These are phyloP conservation scores for Drosophila kohkoa DNA, from an alignment of 1,140 invertebrate genomes.

Conservation along the genomic window DNA sequence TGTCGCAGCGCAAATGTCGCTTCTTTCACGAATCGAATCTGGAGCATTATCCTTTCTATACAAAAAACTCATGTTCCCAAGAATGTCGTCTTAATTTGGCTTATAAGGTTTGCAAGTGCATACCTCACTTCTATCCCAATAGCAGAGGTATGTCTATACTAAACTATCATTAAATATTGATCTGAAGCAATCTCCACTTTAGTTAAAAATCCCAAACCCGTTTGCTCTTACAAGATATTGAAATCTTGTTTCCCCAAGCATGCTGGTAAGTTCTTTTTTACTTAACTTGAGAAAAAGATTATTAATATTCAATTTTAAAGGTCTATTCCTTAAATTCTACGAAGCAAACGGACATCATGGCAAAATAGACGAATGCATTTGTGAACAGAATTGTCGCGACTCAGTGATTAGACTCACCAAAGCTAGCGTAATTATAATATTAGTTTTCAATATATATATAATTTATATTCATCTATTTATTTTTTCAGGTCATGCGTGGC, in stretches of 20 bases:
- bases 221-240: conserved; percentile 69
- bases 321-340: conserved; percentile 65
- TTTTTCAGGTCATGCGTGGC: conserved; percentile 58
- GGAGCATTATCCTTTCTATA: conserved; percentile 87
- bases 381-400: conserved; percentile 69
- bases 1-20: conserved; percentile 84
- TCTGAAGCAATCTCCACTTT: neutral
- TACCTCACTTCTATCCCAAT: conserved; percentile 87
- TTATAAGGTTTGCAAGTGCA: conserved; percentile 87
- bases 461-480: too few species aligned
- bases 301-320: too few species aligned
- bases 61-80: conserved; percentile 88
- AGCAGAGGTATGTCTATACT: conserved; percentile 47
- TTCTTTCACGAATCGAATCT: conserved; percentile 88
- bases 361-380: conserved; percentile 45
- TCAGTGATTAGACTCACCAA: conserved; percentile 55
- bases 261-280: conserved; percentile 52
- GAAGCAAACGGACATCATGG: conserved; percentile 25
- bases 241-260: conserved; percentile 65
- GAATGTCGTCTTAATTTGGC: conserved; percentile 88
- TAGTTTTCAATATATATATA: neutral
- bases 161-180: neutral
- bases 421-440: conserved; percentile 37
- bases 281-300: too few species aligned
- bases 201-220: conserved; percentile 65